These are phyloP conservation scores for Micropoecilia bifurca DNA, from an alignment of 2,797 vertebrate genomes.

Conservation along the genomic window DNA sequence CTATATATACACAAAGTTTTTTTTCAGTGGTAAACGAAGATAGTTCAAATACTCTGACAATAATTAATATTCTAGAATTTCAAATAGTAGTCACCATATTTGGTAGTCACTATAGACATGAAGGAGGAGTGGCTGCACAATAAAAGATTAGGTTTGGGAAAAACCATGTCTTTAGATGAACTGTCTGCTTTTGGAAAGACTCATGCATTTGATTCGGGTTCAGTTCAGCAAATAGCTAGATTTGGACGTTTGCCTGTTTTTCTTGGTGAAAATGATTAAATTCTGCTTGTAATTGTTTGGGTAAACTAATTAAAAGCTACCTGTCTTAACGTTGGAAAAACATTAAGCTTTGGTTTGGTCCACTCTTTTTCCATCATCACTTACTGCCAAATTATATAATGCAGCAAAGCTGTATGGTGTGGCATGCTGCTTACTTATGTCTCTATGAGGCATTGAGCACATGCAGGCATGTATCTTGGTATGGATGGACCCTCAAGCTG, in stretches of 20 bases:
- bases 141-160: not conserved
- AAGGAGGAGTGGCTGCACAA: not conserved
- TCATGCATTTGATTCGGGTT: not conserved
- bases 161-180: not conserved
- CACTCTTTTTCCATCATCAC: not conserved
- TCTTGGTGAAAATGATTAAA: not conserved
- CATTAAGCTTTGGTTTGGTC: not conserved
- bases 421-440: conserved; percentile 37
- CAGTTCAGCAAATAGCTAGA: not conserved
- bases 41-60: not conserved
- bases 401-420: conserved; percentile 39
- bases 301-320: not conserved
- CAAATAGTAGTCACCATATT: not conserved
- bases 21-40: not conserved
- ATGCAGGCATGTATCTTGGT: conserved; percentile 49
- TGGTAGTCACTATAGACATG: too few species aligned
- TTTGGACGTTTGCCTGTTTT: not conserved
- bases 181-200: not conserved
- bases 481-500: conserved; percentile 68
- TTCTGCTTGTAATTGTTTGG: not conserved
- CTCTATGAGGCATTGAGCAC: conserved; percentile 36
- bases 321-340: not conserved
- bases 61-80: not conserved
- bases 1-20: conserved; percentile 17
- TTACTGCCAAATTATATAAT: not conserved